Evolutionary conservation across 1,140 invertebrate genomes (phyloP), one percentile per base, ranked within the genome.

Genomic region (Stegodyphus mimosarum): DNA sequence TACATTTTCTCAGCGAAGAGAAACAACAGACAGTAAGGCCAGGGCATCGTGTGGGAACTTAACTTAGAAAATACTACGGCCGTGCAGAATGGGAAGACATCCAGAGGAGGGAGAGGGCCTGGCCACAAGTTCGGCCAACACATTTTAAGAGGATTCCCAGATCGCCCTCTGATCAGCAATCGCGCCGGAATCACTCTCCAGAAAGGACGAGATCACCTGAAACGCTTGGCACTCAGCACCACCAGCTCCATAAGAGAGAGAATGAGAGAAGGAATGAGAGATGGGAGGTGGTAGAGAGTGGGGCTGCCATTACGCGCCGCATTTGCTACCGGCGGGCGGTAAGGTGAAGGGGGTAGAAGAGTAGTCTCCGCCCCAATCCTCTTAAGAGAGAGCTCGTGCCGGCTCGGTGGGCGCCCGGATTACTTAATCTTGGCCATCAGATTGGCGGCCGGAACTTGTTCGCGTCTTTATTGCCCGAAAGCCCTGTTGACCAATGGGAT

Each of bases 361-460:
- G 49, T 49, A 67, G 80, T 71, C 70, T 18, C 81, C 73, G 71
- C 72, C 81, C 71, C 81, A 84, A 84, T 84, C 81, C 81, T 76
- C 73, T 84, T 84, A 84, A 84, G 72, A 84, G 81, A 70, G 72
- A 33, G 71, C 60, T 66, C 81, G 81, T 84, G 81, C 81, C 81
- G 81, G 73, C 73, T 84, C 81, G 73, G 15, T 84, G 81, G 73
- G 72, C 76, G 76, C 84, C 70, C 75, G 75, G 75, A 78, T 86
- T 86, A 86, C 76, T 86, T 79, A 86, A 78, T 79, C 76, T 78
- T 78, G 69, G 70, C 70, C 75, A 78, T 86, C 75, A 72, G 83
- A 79, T 79, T 73, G 75, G 76, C 84, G 76, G 75, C 76, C 84
- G 76, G 75, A 86, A 86, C 76, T 78, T 78, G 84, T 78, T 79